Conservation (phyloP, 2,797 vertebrate genomes). For the Antennarius maculatus region DNA sequence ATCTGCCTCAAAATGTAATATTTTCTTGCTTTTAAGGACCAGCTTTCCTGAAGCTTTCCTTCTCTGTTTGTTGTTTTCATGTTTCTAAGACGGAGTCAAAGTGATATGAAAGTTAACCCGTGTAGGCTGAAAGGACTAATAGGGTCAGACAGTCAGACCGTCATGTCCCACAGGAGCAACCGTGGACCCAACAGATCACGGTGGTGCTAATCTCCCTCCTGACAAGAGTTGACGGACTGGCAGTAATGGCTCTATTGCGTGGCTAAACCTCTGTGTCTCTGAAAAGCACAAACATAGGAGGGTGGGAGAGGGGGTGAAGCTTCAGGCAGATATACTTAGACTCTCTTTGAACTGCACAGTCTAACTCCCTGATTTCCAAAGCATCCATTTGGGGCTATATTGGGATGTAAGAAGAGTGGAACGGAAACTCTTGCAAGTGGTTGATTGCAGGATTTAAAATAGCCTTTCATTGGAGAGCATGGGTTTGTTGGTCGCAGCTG, state of each 20-base stretch:
- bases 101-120: conserved; percentile 15
- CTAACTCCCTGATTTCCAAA: conserved; percentile 56
- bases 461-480: conserved; percentile 49
- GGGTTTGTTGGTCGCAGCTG: conserved; percentile 66
- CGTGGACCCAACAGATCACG: conserved; percentile 33
- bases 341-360: conserved; percentile 15
- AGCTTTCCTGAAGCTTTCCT: not conserved
- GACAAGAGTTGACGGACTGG: conserved; percentile 42
- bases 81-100: conserved; percentile 18
- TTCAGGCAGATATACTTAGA: conserved; percentile 36
- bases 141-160: conserved; percentile 39
- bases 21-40: too few species aligned
- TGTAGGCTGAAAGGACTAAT: conserved; percentile 29
- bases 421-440: conserved; percentile 66
- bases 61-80: conserved; percentile 7
- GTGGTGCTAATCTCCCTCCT: conserved; percentile 54
- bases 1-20: too few species aligned
- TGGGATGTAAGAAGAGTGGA: conserved; percentile 67
- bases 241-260: conserved; percentile 13
- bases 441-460: conserved; percentile 68
- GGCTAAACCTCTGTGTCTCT: conserved; percentile 24
- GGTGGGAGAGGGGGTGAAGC: conserved; percentile 6
- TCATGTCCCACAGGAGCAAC: conserved; percentile 39
- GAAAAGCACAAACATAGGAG: conserved; percentile 33
- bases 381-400: conserved; percentile 71